A percentile compares a stretch with the other conserved stretches of the same genome.
These are phyloP conservation scores for Chitala chitala DNA, from an alignment of 2,113 vertebrate genomes.

Conservation along the genomic window DNA sequence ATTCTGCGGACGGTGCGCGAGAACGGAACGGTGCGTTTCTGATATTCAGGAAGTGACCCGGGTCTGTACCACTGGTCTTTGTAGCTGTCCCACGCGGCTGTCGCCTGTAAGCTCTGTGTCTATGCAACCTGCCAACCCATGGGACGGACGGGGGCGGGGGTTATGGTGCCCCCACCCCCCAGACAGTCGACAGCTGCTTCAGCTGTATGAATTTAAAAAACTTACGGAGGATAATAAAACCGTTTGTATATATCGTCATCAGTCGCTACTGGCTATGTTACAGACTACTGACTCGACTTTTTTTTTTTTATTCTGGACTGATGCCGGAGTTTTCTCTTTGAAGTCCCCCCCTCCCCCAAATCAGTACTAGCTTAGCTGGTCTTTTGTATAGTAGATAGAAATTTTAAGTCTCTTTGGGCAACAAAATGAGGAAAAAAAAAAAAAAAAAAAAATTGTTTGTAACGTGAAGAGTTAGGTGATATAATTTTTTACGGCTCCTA, in stretches of 20 bases:
- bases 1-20: constrained; percentile 69
- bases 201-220: constrained; percentile 66
- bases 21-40: constrained; percentile 72
- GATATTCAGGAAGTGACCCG: constrained; percentile 97
- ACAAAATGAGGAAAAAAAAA: constrained; percentile 45
- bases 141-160: constrained; percentile 71
- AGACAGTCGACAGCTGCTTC: constrained; percentile 75
- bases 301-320: constrained; percentile 74
- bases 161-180: constrained; percentile 73
- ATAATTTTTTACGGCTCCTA: constrained; percentile 74
- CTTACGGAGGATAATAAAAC: constrained; percentile 52
- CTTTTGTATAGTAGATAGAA: constrained; percentile 84
- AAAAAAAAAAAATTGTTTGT: constrained; percentile 55
- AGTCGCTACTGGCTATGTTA: constrained; percentile 85
- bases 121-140: constrained; percentile 95
- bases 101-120: constrained; percentile 95
- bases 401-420: constrained; percentile 79
- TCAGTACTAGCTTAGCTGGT: constrained; percentile 82
- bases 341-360: constrained; percentile 43
- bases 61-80: constrained; percentile 86
- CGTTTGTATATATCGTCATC: constrained; percentile 81
- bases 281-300: constrained; percentile 92
- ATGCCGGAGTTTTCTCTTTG: constrained; percentile 58
- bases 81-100: constrained; percentile 95
- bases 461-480: constrained; percentile 86